These are phyloP conservation scores for Neolamprologus modestus DNA, from an alignment of 2,113 vertebrate species.

Conservation along the genomic window DNA sequence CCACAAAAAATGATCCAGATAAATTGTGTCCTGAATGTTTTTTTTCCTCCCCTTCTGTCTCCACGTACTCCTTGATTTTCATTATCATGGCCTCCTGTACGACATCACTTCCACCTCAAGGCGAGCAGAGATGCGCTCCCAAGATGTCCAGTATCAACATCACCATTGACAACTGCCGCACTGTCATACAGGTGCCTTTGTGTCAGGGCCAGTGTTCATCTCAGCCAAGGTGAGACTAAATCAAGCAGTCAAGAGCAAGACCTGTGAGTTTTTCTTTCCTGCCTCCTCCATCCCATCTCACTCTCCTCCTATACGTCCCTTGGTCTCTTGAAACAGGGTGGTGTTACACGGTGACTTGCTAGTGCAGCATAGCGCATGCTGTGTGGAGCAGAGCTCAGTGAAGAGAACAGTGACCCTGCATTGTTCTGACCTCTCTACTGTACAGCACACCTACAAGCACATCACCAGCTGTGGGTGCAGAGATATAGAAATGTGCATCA, in stretches of 20 bases:
- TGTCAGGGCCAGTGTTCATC: conserved; percentile 56
- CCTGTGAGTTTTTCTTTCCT: not conserved
- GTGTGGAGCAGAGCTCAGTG: not conserved
- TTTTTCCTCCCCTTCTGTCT: no score
- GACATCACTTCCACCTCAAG: not conserved
- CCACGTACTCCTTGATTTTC: no score
- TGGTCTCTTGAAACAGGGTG: not conserved
- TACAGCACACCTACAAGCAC: no score
- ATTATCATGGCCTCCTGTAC: not conserved
- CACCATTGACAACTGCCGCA: conserved; percentile 12
- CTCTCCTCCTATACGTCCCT: not conserved
- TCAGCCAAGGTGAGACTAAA: conserved; percentile 30
- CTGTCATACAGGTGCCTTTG: not conserved
- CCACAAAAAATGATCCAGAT: no score
- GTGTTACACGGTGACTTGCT: not conserved
- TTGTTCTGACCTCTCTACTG: no score
- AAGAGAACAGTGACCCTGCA: not conserved
- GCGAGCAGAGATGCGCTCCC: conserved; percentile 35
- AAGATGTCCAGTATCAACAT: conserved; percentile 9
- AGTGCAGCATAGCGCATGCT: conserved; percentile 1
- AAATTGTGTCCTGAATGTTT: no score
- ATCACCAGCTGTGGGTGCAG: no score
- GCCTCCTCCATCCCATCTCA: not conserved
- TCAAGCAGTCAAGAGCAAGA: not conserved
- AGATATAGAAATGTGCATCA: not conserved